Conservation (phyloP, 2,888 invertebrate genomes). For the Teinopalpus imperialis region DNA sequence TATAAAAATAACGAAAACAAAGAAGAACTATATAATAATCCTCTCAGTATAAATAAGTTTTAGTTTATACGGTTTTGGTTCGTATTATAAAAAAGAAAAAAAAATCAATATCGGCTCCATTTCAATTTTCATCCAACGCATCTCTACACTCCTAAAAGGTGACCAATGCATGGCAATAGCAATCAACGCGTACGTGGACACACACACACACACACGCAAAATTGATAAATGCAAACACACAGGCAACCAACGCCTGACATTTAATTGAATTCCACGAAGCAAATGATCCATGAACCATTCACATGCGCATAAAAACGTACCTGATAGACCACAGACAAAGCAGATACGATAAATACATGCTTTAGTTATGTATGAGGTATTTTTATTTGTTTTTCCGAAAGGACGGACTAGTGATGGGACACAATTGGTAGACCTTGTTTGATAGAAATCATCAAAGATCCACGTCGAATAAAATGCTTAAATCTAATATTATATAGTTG, state of each 20-base stretch:
- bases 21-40: too few species aligned
- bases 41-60: too few species aligned
- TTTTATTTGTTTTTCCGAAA: background rate
- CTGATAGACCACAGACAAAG: background rate
- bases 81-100: too few species aligned
- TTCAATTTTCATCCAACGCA: background rate
- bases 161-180: constrained; percentile 13
- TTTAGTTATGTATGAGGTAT: background rate
- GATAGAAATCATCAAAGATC: too few species aligned
- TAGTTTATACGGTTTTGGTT: too few species aligned
- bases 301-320: constrained; percentile 3
- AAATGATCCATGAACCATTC: constrained; percentile 19
- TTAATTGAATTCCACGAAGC: constrained; percentile 17
- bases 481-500: too few species aligned
- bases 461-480: too few species aligned
- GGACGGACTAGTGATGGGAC: constrained; percentile 11
- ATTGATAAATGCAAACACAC: too few species aligned
- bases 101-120: constrained; percentile 12
- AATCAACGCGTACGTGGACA: constrained; percentile 2
- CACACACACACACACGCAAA: background rate
- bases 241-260: constrained; percentile 6
- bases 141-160: constrained; percentile 12
- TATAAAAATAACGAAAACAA: too few species aligned
- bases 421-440: background rate
- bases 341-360: background rate